Evolutionary conservation across 2,797 vertebrate genomes (phyloP).

Genomic region (Pseudocheirus occidentalis): DNA sequence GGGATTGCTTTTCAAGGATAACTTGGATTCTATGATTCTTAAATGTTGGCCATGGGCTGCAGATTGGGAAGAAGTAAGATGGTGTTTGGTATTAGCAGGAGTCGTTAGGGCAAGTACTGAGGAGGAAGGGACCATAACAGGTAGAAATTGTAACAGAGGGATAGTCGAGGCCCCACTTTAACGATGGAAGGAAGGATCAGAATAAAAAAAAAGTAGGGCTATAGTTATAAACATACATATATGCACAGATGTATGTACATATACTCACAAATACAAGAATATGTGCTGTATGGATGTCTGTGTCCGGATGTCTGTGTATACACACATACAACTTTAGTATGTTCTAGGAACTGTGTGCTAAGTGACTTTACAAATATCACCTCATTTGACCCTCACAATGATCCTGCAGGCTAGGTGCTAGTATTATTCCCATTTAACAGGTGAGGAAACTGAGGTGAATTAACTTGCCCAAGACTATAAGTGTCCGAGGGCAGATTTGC

Average conservation of each 20-base stretch:
- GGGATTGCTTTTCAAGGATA: not conserved
- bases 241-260: too few species aligned
- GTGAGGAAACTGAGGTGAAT: not conserved
- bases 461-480: too few species aligned
- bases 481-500: too few species aligned
- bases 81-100: not conserved
- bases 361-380: not conserved
- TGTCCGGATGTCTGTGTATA: too few species aligned
- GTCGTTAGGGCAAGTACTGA: not conserved
- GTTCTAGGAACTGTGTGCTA: not conserved
- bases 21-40: not conserved
- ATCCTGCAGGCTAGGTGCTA: not conserved
- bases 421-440: not conserved
- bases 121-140: not conserved
- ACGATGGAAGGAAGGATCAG: not conserved
- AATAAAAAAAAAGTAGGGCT: too few species aligned
- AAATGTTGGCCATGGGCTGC: not conserved
- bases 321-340: not conserved
- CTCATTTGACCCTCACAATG: not conserved
- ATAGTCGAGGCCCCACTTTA: not conserved
- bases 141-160: not conserved
- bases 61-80: not conserved
- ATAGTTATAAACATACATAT: too few species aligned
- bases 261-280: too few species aligned
- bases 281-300: too few species aligned